Conservation (phyloP, 2,888 invertebrate species). For the Cataglyphis altisquamis region DNA sequence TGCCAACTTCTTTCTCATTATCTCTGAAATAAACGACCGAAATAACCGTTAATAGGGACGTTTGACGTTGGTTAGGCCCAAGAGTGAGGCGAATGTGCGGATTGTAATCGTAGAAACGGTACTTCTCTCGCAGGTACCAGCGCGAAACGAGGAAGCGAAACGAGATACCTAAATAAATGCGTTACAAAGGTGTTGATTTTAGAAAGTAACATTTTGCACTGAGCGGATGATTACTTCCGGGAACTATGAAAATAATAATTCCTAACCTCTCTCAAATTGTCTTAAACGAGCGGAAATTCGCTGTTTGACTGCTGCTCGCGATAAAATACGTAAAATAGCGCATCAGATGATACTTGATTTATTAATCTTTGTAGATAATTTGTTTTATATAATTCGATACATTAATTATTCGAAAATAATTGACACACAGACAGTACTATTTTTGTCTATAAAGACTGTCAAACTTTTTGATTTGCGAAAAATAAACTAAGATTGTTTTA, state of each 20-base stretch:
- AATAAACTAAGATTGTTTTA: constrained; percentile 27
- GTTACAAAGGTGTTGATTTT: constrained; percentile 53
- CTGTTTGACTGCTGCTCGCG: neutral
- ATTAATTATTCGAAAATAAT: constrained; percentile 15
- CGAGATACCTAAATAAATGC: constrained; percentile 53
- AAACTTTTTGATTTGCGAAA: constrained; percentile 26
- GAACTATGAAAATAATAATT: constrained; percentile 9
- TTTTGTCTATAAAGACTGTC: neutral
- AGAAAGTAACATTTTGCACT: constrained; percentile 35
- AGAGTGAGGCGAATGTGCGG: constrained; percentile 48
- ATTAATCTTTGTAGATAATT: neutral
- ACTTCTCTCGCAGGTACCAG: constrained; percentile 40
- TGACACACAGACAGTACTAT: neutral
- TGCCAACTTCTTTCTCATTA: constrained; percentile 60
- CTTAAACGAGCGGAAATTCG: neutral
- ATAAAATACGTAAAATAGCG: neutral
- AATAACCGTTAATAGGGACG: constrained; percentile 59
- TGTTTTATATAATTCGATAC: neutral
- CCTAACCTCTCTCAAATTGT: neutral
- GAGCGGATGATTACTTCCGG: constrained; percentile 36
- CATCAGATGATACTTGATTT: constrained; percentile 13
- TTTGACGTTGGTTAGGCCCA: constrained; percentile 49
- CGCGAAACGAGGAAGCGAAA: constrained; percentile 48
- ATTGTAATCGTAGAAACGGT: constrained; percentile 57
- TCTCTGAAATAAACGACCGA: constrained; percentile 57